These are phyloP conservation scores for Hirtodrosophila duncani DNA, from an alignment of 2,888 invertebrate species.

Conservation along the genomic window DNA sequence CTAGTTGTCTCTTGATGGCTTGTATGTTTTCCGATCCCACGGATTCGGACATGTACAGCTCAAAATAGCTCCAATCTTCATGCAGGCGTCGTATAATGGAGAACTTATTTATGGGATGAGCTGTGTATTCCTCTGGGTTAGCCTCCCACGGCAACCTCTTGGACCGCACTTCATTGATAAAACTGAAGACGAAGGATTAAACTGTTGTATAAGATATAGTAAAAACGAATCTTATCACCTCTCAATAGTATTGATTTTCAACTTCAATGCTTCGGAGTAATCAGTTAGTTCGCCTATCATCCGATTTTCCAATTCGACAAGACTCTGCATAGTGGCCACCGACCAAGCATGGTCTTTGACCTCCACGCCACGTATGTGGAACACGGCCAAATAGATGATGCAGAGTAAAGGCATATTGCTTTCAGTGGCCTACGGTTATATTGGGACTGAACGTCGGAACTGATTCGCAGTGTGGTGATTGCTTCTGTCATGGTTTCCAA, in stretches of 20 bases:
- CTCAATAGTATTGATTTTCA: slow-evolving; percentile 23
- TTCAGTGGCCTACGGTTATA: too few relatives aligned
- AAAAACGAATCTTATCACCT: slow-evolving; percentile 6
- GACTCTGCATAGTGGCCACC: slow-evolving; percentile 3
- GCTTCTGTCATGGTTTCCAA: too few relatives aligned
- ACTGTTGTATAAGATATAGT: not conserved
- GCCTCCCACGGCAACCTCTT: slow-evolving; percentile 6
- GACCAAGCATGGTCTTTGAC: slow-evolving; percentile 26
- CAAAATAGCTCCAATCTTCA: slow-evolving; percentile 31
- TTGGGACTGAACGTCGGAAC: too few relatives aligned
- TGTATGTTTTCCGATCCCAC: not conserved
- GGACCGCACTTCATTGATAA: slow-evolving; percentile 8
- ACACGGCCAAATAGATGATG: too few relatives aligned
- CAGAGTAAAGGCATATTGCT: too few relatives aligned
- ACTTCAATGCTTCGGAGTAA: slow-evolving; percentile 6
- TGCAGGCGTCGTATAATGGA: slow-evolving; percentile 29
- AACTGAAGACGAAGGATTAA: slow-evolving; percentile 8
- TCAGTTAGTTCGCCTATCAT: slow-evolving; percentile 17
- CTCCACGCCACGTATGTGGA: too few relatives aligned
- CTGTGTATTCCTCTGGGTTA: slow-evolving; percentile 6
- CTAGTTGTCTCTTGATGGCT: slow-evolving; percentile 1
- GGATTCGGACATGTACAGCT: slow-evolving; percentile 6
- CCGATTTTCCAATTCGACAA: slow-evolving; percentile 7
- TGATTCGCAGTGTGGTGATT: too few relatives aligned
- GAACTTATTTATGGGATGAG: slow-evolving; percentile 28